phyloP scores from a whole-genome alignment of 2,888 invertebrate genomes.

The Troglohyphantes excavatus region DNA sequence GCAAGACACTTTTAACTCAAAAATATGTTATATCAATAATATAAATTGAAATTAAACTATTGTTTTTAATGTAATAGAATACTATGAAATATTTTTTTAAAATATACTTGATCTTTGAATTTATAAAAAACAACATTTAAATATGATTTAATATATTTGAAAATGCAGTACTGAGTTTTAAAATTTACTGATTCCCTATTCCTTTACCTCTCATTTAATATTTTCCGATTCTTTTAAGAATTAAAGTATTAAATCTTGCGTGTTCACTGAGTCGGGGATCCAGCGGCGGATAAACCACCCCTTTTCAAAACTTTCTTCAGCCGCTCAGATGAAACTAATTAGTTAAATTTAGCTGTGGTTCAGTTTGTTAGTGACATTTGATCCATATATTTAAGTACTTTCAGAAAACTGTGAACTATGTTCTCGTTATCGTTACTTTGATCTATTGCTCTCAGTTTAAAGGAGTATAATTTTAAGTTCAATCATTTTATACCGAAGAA shows the following conservation, averaged over 20 bases:
- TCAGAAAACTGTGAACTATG: conserved; percentile 3
- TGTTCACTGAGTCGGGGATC: background rate
- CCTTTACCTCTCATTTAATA: no score
- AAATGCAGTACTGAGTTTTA: no score
- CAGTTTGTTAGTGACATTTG: conserved; percentile 36
- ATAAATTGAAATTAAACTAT: no score
- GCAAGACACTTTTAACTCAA: no score
- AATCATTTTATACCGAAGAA: no score
- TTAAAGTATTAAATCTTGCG: background rate
- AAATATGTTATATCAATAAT: no score
- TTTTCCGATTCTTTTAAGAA: background rate
- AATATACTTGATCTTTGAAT: no score
- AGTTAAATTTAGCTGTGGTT: conserved; percentile 32
- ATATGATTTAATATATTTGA: no score
- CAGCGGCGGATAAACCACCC: background rate
- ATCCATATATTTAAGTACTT: conserved; percentile 30
- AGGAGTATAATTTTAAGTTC: background rate
- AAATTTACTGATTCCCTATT: no score
- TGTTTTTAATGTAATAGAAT: no score
- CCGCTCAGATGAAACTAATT: conserved; percentile 33
- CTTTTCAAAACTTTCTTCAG: conserved; percentile 28
- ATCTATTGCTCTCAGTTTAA: background rate
- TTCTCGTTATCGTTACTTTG: background rate
- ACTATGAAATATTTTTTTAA: no score
- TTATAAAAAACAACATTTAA: no score